These are phyloP conservation scores for Orchesella cincta DNA, from an alignment of 1,140 invertebrate species.

Conservation along the genomic window DNA sequence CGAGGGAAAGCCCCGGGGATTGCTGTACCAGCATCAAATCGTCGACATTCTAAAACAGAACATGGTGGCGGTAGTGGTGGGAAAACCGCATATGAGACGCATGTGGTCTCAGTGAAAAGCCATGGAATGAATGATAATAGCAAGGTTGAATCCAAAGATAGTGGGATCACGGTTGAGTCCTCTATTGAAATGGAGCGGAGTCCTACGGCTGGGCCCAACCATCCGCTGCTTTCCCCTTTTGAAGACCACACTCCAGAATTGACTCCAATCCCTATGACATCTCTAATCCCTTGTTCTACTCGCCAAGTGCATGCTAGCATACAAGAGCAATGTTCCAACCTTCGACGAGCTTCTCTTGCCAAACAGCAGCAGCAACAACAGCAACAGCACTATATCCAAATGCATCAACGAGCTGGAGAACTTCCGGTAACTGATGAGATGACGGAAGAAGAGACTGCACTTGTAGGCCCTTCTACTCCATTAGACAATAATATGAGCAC, in stretches of 20 bases:
- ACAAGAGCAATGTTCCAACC: slow-evolving; percentile 29
- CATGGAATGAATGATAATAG: slow-evolving; percentile 3
- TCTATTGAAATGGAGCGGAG: slow-evolving; percentile 31
- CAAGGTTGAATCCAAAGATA: slow-evolving; percentile 43
- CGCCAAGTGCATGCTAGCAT: slow-evolving; percentile 29
- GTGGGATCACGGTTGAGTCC: slow-evolving; percentile 41
- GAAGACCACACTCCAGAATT: slow-evolving; percentile 21
- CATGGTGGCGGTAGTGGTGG: neutral
- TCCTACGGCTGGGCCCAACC: neutral
- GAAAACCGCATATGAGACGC: slow-evolving; percentile 4
- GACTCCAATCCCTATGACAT: slow-evolving; percentile 24
- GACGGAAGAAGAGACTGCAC: slow-evolving; percentile 29
- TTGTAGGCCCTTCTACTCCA: slow-evolving; percentile 23
- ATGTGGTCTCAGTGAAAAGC: neutral
- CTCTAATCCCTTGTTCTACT: slow-evolving; percentile 28
- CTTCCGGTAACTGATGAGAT: slow-evolving; percentile 17
- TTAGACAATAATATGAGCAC: slow-evolving; percentile 28
- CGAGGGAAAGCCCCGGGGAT: slow-evolving; percentile 6
- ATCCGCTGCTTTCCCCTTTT: slow-evolving; percentile 7
- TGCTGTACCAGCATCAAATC: neutral
- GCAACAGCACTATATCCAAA: neutral
- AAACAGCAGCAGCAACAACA: slow-evolving; percentile 21
- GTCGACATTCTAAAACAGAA: neutral
- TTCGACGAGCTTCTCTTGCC: slow-evolving; percentile 24
- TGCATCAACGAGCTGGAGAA: slow-evolving; percentile 12